Base-by-base conservation (phyloP, 1,140 invertebrate species). In the Pinna nobilis region DNA sequence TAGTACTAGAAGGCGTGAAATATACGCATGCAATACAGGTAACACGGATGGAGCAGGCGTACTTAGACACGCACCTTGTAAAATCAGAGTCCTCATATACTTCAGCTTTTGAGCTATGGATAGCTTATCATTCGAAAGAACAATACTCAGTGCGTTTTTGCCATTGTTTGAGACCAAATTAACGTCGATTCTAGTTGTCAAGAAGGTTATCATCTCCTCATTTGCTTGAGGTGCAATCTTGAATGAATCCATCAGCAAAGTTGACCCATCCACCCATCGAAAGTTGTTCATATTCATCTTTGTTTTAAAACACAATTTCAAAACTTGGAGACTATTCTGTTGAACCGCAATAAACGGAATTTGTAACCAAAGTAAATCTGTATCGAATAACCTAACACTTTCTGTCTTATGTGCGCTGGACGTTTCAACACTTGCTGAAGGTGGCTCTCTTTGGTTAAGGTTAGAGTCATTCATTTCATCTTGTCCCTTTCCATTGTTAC, bases 261-360 rank as follows among this genome's bases (percentile, higher is more conserved):
- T 67, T 3, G n/a, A 7, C 18, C 25, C 41, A 23, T 25, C 28
- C 13, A 51, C 15, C 3, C 25, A 18, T 5, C 51, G 53, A 44
- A 69, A 69, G 23, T 18, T 69, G 23, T 59, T 47, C 30, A 69
- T n/a, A 60, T 69, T 55, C 18, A 32, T 28, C 18, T 25, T 55
- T 13, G 67, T 37, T n/a, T 69, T 53, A 15, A 32, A n/a, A 49
- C 67, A 69, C 3, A 69, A 28, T 25, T 59, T 32, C 15, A 69
- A 25, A 35, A 69, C 47, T 25, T 69, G 53, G n/a, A 51, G 4
- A n/a, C 55, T 41, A 15, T 23, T 32, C 33, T 30, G 11, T 7
- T 23, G 30, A 7, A 69, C 28, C n/a, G 67, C 67, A 0, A 30
- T 30, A 41, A 69, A 69, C 18, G 67, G 67, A 9, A 69, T 0